Evolutionary conservation across 2,888 invertebrate species (phyloP), one percentile per base, ranked within the genome.

Genomic region (Heliconius erato): DNA sequence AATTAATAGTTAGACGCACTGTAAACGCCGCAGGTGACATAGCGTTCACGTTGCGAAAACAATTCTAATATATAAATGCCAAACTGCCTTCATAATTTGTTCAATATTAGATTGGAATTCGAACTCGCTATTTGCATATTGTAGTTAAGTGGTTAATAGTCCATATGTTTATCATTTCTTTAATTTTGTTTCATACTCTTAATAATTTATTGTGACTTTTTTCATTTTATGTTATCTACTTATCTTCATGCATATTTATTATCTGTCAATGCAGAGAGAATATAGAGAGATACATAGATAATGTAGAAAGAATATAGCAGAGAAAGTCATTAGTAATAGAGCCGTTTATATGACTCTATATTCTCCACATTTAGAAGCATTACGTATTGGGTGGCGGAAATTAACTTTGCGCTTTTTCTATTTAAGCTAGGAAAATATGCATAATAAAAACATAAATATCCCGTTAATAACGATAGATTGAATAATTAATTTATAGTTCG

Each of bases 21-120:
- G 40, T 76, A n/a, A 76, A 40, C 76, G 68, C 80, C 68, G 76
- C 76, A 59, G 76, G 80, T 76, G 80, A 74, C 80, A 63, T 67
- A 68, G 68, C 76, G 40, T 68, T 76, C 68, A 76, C 23, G 68
- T 80, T 76, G 80, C 68, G 76, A 69, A 68, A 76, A 80, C 68
- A 76, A 80, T 80, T 80, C 74, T 68, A 74, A 12, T 74, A 67
- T 28, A 80, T 65, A 63, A 44, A 74, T 72, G 32, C 16, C 72
- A 72, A 72, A 49, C 72, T 72, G 28, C 44, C 26, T 72, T 72
- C 26, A 72, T 72, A 72, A 72, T 72, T 26, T 72, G n/a, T 72
- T 26, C n/a, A 44, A n/a, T 40, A 44, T 40, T 26, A 26, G 12
- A 44, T 44, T 69, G 32, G 69, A 63, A 40, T n/a, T 71, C 14